A percentile compares a stretch with the other conserved stretches of the same genome.
These are phyloP conservation scores for Pteronotus mesoamericanus DNA, from an alignment of 2,797 vertebrate species.

Conservation along the genomic window DNA sequence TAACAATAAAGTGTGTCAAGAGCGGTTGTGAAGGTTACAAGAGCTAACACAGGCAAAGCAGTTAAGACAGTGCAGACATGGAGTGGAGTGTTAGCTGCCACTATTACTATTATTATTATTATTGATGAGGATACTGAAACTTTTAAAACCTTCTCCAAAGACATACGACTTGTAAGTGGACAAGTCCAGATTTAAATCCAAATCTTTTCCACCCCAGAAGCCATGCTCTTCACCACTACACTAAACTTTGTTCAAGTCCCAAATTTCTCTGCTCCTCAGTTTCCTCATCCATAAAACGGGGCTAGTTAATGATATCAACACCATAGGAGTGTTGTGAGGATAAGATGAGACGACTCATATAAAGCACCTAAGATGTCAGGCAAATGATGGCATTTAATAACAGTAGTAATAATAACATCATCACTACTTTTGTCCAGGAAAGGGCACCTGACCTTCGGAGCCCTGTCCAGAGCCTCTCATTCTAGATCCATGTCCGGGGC, in stretches of 20 bases:
- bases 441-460: not conserved
- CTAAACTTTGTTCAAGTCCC: not conserved
- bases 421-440: not conserved
- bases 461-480: not conserved
- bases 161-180: not conserved
- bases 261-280: not conserved
- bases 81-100: not conserved
- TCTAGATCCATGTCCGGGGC: not conserved
- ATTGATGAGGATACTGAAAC: not conserved
- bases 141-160: conserved; percentile 6
- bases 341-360: not conserved
- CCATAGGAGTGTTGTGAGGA: not conserved
- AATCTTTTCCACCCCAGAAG: not conserved
- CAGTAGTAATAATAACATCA: not conserved
- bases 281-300: not conserved
- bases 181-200: not conserved
- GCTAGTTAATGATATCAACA: not conserved
- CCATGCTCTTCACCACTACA: not conserved
- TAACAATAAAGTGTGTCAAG: not conserved
- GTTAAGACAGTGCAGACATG: not conserved
- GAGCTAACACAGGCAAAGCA: not conserved
- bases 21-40: not conserved
- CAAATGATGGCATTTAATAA: not conserved
- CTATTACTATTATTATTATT: not conserved
- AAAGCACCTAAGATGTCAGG: not conserved